Evolutionary conservation across 1,140 invertebrate genomes (phyloP).

Genomic region (Drosophila grimshawi): DNA sequence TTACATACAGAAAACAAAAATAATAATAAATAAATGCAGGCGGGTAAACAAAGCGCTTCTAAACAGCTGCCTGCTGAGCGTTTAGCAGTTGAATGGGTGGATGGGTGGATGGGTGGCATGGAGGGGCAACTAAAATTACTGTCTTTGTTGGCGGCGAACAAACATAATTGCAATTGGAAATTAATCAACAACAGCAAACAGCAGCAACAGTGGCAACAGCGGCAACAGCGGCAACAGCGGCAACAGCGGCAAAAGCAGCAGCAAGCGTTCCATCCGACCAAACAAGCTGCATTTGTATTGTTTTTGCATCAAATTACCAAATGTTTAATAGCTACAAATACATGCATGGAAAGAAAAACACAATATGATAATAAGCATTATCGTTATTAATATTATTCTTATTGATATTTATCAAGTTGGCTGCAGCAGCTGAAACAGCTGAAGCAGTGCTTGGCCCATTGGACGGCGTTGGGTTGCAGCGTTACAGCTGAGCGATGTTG

Average conservation of each 20-base stretch:
- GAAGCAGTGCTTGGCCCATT: slow-evolving; percentile 4
- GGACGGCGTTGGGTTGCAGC: not conserved
- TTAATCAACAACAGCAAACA: slow-evolving; percentile 35
- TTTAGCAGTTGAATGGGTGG: not conserved
- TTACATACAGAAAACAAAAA: not conserved
- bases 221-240: not conserved
- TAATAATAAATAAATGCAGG: slow-evolving; percentile 19
- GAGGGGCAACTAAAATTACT: slow-evolving; percentile 6
- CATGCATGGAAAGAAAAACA: not conserved
- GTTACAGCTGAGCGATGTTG: slow-evolving; percentile 45
- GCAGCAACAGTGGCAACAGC: not conserved
- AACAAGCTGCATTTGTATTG: slow-evolving; percentile 13
- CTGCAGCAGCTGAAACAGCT: not conserved
- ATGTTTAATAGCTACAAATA: slow-evolving; percentile 25
- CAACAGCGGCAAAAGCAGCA: not conserved
- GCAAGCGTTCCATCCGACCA: slow-evolving; percentile 17
- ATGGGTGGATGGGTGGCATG: not conserved
- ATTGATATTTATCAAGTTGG: slow-evolving; percentile 17
- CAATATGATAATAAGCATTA: slow-evolving; percentile 21
- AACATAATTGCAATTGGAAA: slow-evolving; percentile 50
- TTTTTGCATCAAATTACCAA: slow-evolving; percentile 41
- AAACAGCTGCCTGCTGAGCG: slow-evolving; percentile 24
- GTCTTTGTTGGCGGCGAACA: slow-evolving; percentile 28
- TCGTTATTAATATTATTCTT: slow-evolving; percentile 34
- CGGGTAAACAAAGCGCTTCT: slow-evolving; percentile 35